Conservation (phyloP, 2,113 vertebrate genomes). For the Todiramphus saurophagus region DNA sequence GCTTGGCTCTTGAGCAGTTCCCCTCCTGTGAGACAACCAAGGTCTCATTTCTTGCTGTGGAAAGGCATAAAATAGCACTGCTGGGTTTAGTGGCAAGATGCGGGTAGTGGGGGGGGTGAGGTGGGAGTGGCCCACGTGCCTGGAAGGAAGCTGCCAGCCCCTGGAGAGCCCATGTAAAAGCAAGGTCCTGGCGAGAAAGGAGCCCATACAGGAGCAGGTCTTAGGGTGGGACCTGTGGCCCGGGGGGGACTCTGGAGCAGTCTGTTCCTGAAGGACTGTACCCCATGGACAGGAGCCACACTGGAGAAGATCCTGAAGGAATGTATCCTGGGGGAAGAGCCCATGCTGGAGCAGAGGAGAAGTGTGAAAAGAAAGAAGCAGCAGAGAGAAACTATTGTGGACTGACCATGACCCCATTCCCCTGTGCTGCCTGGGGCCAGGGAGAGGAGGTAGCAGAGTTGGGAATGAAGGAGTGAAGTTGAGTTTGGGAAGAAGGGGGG, state of each 20-base stretch:
- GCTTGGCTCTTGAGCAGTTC: not conserved
- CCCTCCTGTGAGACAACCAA: not conserved
- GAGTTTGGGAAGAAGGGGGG: not conserved
- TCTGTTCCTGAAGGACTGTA: not conserved
- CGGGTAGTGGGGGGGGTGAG: not conserved
- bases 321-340: too few relatives aligned
- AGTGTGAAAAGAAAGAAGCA: not conserved
- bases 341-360: not conserved
- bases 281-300: rapidly evolving
- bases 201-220: not conserved
- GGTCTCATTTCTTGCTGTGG: not conserved
- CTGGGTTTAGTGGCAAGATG: not conserved
- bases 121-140: not conserved
- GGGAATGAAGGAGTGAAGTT: not conserved
- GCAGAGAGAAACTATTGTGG: not conserved
- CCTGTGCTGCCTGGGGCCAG: not conserved
- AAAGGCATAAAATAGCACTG: not conserved
- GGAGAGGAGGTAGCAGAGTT: not conserved
- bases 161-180: not conserved
- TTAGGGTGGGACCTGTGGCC: not conserved
- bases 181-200: not conserved
- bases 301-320: not conserved
- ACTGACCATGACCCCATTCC: too few relatives aligned
- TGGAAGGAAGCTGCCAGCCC: not conserved
- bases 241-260: not conserved